Conservation (phyloP, 1,140 invertebrate genomes). For the Meloidogyne floridensis region DNA sequence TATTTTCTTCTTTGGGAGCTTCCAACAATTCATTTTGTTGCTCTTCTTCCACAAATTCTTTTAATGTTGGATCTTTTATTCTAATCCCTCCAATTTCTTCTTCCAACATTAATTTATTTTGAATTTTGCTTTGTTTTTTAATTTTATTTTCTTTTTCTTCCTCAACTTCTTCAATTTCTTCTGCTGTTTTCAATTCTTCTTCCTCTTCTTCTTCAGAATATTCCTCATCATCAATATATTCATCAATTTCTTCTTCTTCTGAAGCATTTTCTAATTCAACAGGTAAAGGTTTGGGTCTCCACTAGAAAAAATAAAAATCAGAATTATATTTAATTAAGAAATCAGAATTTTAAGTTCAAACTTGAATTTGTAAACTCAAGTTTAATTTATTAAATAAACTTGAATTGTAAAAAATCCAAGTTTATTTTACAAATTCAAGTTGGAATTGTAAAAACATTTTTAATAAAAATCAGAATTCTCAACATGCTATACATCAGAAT, state of each 20-base stretch:
- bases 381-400: too few species aligned
- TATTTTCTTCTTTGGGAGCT: too few species aligned
- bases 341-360: background rate
- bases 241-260: background rate
- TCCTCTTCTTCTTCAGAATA: conserved; percentile 8
- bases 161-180: background rate
- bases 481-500: background rate
- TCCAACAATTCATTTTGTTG: too few species aligned
- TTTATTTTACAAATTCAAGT: too few species aligned
- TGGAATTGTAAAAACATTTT: background rate
- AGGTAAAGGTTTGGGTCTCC: background rate
- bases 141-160: background rate
- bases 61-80: too few species aligned
- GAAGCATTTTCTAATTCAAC: conserved; percentile 13
- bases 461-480: background rate
- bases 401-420: too few species aligned
- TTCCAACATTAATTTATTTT: background rate
- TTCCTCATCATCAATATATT: background rate
- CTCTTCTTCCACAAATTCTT: too few species aligned
- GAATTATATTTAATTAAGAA: background rate
- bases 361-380: too few species aligned
- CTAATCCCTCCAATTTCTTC: too few species aligned
- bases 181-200: background rate
- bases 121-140: background rate
- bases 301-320: background rate